Percentiles rank a stretch among this genome's conserved stretches.
phyloP scores from a whole-genome alignment of 2,888 invertebrate species.

The Cryptocephalus moraei region DNA sequence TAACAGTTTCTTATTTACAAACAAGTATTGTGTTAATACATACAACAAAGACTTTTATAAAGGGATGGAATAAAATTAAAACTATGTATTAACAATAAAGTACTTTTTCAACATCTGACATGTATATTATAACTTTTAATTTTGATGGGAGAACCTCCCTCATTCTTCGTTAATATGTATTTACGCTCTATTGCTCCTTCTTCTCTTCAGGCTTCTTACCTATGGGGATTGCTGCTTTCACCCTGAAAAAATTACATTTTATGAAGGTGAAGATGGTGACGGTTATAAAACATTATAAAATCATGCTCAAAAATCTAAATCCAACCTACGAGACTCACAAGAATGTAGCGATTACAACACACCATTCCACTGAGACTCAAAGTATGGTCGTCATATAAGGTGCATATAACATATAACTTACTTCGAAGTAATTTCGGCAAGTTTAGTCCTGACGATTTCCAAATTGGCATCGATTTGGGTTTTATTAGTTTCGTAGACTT shows the following conservation, averaged over 20 bases:
- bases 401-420: slow-evolving; percentile 43
- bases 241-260: slow-evolving; percentile 45
- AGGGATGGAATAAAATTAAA: slow-evolving; percentile 22
- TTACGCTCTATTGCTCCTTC: slow-evolving; percentile 66
- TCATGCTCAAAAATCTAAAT: background rate
- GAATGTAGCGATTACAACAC: too few relatives aligned
- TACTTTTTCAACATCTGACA: slow-evolving; percentile 9
- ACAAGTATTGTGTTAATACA: slow-evolving; percentile 4
- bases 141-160: slow-evolving; percentile 1
- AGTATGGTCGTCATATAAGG: too few relatives aligned
- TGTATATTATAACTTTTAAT: slow-evolving; percentile 2
- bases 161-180: background rate
- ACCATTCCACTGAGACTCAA: too few relatives aligned
- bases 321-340: too few relatives aligned
- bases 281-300: background rate
- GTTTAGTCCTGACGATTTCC: slow-evolving; percentile 76
- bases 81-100: slow-evolving; percentile 10
- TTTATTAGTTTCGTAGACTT: slow-evolving; percentile 93
- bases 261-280: too few relatives aligned
- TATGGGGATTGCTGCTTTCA: slow-evolving; percentile 80
- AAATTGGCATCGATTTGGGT: slow-evolving; percentile 86
- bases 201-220: slow-evolving; percentile 77
- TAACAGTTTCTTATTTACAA: slow-evolving; percentile 16
- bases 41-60: slow-evolving; percentile 5
- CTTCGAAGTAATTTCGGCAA: slow-evolving; percentile 84